phyloP scores from a whole-genome alignment of 2,113 vertebrate genomes.

The Megaceryle maxima region DNA sequence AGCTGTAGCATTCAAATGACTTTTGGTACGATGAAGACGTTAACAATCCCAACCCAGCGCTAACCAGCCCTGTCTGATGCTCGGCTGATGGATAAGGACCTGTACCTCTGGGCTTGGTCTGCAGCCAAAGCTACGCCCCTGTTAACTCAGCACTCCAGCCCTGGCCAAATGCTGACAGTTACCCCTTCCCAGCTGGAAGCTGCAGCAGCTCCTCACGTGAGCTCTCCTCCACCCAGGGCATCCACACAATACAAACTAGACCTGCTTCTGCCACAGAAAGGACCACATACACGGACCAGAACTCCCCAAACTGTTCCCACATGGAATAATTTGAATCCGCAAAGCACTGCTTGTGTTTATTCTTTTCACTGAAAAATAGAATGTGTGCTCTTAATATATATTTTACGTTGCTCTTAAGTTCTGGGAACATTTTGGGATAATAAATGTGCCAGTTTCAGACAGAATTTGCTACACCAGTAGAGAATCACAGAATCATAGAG shows the following conservation, averaged over 20 bases:
- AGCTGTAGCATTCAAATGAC: slow-evolving; percentile 20
- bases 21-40: neutral
- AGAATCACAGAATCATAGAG: neutral
- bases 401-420: neutral
- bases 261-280: neutral
- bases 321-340: neutral
- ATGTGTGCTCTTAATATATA: neutral
- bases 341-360: neutral
- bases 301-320: neutral
- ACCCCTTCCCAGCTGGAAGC: slow-evolving; percentile 31
- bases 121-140: neutral
- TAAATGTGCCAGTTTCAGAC: neutral
- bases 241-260: neutral
- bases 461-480: neutral
- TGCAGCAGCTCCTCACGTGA: neutral
- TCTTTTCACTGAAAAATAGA: neutral
- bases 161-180: neutral
- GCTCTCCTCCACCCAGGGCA: neutral
- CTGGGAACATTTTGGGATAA: neutral
- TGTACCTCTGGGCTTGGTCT: neutral
- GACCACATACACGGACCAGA: neutral
- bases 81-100: neutral
- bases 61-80: neutral
- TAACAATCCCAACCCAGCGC: neutral
- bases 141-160: neutral